A percentile compares a stretch with the other conserved stretches of the same genome.
Evolutionary conservation across 2,113 vertebrate genomes (phyloP).

Genomic region (Cathartes aura): DNA sequence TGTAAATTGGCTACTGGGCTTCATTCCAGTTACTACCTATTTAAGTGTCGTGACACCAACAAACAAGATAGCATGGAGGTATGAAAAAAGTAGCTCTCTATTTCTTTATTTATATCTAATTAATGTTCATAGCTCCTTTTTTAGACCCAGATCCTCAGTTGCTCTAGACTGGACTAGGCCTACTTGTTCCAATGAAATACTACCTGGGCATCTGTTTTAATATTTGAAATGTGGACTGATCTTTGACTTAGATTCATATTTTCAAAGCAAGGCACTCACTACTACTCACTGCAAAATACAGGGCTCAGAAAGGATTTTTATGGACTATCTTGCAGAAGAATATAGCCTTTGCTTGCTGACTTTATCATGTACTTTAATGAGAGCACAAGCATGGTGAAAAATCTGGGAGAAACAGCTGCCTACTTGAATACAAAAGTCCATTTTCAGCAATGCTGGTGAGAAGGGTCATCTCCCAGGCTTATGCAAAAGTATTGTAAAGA

Average conservation of each 20-base stretch:
- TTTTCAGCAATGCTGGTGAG: not conserved
- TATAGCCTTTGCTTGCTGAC: not conserved
- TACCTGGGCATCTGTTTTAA: not conserved
- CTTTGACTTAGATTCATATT: not conserved
- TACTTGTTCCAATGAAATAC: not conserved
- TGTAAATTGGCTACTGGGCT: not conserved
- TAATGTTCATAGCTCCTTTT: not conserved
- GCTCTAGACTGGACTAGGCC: not conserved
- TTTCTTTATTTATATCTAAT: not conserved
- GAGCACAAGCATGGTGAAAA: not conserved
- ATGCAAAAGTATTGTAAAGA: not conserved
- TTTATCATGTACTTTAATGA: not conserved
- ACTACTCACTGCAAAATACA: not conserved
- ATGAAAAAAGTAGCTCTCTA: not conserved
- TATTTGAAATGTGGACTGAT: not conserved
- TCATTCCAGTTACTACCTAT: slow-evolving; percentile 21
- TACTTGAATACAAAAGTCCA: not conserved
- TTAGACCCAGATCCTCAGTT: not conserved
- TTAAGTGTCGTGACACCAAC: not conserved
- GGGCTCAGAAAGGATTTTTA: not conserved
- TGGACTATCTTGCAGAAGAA: not conserved
- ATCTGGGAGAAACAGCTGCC: not conserved
- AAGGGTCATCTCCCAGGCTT: not conserved
- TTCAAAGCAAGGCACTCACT: not conserved
- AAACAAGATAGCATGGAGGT: not conserved